phyloP scores from a whole-genome alignment of 2,113 vertebrate species.

The rat (Rattus norvegicus) region DNA sequence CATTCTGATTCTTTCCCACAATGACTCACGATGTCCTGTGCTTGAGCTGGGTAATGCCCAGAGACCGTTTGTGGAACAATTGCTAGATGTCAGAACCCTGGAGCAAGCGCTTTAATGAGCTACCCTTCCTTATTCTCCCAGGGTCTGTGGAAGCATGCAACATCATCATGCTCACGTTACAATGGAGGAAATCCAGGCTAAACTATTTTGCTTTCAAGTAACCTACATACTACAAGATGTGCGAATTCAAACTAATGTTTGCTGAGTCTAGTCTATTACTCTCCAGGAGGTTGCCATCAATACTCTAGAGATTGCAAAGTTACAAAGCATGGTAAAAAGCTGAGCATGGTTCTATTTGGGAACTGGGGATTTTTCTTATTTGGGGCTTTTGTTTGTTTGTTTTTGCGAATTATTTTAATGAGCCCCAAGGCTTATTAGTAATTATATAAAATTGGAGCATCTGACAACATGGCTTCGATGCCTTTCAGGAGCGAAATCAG shows the following conservation, averaged over 20 bases:
- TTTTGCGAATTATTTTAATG: neutral
- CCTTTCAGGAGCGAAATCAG: conserved; percentile 29
- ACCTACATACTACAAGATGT: neutral
- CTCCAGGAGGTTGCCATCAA: neutral
- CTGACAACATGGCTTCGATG: neutral
- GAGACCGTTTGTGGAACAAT: neutral
- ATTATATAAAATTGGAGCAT: neutral
- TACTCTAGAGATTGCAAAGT: neutral
- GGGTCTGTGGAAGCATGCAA: neutral
- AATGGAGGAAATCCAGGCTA: neutral
- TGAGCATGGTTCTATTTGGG: neutral
- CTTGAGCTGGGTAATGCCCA: neutral
- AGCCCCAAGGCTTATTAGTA: neutral
- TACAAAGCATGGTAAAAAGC: neutral
- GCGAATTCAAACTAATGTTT: neutral
- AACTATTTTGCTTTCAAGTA: neutral
- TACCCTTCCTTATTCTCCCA: neutral
- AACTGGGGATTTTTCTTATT: neutral
- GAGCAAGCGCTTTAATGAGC: neutral
- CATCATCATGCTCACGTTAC: neutral
- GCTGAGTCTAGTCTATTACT: neutral
- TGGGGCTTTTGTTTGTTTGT: neutral
- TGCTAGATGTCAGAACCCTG: neutral
- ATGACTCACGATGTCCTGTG: neutral
- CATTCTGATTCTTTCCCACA: neutral